phyloP scores from a whole-genome alignment of 1,140 invertebrate species.

The Globodera ellingtonae region DNA sequence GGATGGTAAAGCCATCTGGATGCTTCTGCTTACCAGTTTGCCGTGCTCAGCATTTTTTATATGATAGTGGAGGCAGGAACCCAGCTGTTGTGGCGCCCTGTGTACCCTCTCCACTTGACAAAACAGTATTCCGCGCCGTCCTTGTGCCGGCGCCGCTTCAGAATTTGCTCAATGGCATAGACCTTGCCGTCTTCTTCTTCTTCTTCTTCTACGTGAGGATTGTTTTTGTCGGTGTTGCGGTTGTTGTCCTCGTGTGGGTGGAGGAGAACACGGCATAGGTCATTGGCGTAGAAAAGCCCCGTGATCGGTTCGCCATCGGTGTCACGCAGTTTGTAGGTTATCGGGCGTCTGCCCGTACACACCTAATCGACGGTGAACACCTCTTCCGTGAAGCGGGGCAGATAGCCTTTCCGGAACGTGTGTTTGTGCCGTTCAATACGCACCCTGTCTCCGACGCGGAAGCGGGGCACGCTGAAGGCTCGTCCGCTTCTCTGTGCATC shows the following conservation, averaged over 20 bases:
- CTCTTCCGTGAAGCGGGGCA: constrained; percentile 34
- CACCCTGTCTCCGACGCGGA: constrained; percentile 9
- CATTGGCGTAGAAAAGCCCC: constrained; percentile 24
- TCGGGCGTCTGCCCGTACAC: not conserved
- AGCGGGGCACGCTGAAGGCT: not conserved
- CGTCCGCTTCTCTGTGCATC: not conserved
- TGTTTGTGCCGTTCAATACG: constrained; percentile 7
- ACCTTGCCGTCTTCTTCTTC: no score
- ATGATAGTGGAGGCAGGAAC: not conserved
- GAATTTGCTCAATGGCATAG: constrained; percentile 19
- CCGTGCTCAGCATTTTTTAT: not conserved
- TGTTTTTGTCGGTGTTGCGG: no score
- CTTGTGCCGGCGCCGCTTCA: not conserved
- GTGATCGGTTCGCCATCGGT: constrained; percentile 1
- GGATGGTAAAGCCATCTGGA: not conserved
- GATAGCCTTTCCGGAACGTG: constrained; percentile 23
- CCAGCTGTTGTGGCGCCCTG: constrained; percentile 20
- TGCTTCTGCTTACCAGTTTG: no score
- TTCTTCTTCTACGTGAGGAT: no score
- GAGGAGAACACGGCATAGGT: not conserved
- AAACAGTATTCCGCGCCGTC: constrained; percentile 20
- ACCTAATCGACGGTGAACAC: constrained; percentile 20
- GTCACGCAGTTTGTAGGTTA: not conserved
- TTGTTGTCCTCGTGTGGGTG: not conserved
- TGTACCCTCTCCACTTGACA: constrained; percentile 20